These are phyloP conservation scores for Heliconius ethilla DNA, from an alignment of 2,888 invertebrate genomes.

Conservation along the genomic window DNA sequence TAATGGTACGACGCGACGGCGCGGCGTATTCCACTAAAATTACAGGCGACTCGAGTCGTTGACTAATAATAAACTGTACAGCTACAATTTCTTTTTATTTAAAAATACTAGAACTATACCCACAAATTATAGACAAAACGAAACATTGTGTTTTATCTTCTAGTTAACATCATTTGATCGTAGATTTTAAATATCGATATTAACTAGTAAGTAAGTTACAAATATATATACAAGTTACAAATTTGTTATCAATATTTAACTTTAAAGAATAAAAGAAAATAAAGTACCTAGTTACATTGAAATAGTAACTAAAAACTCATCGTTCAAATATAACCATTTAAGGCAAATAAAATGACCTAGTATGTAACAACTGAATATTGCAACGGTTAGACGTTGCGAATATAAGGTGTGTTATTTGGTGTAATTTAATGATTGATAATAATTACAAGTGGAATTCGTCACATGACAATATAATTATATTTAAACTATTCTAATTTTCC, in stretches of 20 bases:
- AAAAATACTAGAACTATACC: neutral
- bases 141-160: neutral
- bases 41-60: neutral
- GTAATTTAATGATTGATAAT: neutral
- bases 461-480: neutral
- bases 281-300: neutral
- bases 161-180: too few species aligned
- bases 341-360: slow-evolving; percentile 10
- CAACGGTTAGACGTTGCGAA: slow-evolving; percentile 16
- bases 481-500: neutral
- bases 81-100: neutral
- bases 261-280: neutral
- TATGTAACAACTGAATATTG: slow-evolving; percentile 4
- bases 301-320: neutral
- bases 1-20: slow-evolving; percentile 11
- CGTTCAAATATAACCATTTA: neutral
- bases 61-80: slow-evolving; percentile 6
- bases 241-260: too few species aligned
- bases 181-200: neutral
- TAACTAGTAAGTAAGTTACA: neutral
- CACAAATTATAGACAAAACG: neutral
- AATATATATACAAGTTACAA: neutral
- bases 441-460: neutral
- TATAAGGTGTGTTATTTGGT: neutral
- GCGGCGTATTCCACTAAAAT: slow-evolving; percentile 15